A percentile compares a stretch with the other conserved stretches of the same genome.
These are phyloP conservation scores for Neolamprologus toae DNA, from an alignment of 2,113 vertebrate genomes.

Conservation along the genomic window DNA sequence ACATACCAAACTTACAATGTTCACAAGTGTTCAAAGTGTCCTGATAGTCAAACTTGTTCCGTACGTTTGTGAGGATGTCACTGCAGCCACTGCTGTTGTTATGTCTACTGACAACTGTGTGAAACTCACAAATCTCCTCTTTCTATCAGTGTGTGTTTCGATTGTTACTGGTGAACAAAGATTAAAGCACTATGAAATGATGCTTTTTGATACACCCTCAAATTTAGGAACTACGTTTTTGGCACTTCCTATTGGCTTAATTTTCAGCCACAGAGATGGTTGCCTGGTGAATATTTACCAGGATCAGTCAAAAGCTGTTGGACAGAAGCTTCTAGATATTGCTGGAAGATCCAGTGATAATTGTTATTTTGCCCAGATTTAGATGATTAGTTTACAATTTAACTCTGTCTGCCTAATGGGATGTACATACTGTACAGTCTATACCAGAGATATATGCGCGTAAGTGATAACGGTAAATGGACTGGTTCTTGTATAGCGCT, in stretches of 20 bases:
- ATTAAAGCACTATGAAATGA: background rate
- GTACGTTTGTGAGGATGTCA: background rate
- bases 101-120: background rate
- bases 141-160: background rate
- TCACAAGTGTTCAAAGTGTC: background rate
- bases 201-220: fast-evolving
- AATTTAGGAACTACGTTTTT: fast-evolving
- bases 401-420: background rate
- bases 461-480: background rate
- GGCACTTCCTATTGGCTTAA: background rate
- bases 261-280: fast-evolving
- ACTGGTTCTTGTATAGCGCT: background rate
- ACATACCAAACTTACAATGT: background rate
- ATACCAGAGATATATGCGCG: background rate
- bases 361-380: background rate
- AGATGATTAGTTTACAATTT: background rate
- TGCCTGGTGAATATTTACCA: background rate
- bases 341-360: background rate
- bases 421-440: background rate
- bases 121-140: background rate
- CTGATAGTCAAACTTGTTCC: background rate
- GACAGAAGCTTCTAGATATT: background rate
- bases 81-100: background rate
- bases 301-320: background rate
- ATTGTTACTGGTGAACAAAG: background rate